Conservation (phyloP, 2,113 vertebrate species). For the Pelecanoides urinatrix region DNA sequence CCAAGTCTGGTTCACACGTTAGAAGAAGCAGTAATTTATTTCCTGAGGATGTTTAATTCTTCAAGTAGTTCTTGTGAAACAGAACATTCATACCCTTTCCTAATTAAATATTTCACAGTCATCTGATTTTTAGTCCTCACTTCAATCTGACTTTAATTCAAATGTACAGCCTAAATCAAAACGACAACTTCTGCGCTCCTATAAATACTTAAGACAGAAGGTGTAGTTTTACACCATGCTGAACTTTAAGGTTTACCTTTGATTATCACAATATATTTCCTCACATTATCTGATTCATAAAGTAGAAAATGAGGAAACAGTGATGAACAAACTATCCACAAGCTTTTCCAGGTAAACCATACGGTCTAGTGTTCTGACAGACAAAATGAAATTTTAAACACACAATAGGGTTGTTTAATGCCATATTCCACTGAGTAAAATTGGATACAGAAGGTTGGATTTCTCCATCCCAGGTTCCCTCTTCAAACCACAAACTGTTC, state of each 20-base stretch:
- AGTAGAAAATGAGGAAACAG: background rate
- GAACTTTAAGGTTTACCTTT: background rate
- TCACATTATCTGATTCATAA: background rate
- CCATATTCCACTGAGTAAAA: constrained; percentile 52
- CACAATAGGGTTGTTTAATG: constrained; percentile 31
- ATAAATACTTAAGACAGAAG: background rate
- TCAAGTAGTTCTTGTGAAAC: background rate
- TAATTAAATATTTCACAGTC: background rate
- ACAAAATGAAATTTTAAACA: constrained; percentile 50
- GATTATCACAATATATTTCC: background rate
- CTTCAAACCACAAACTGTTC: constrained; percentile 64
- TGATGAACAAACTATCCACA: background rate
- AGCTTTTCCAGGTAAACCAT: background rate
- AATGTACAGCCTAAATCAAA: background rate
- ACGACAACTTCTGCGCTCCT: background rate
- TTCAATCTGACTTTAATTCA: background rate
- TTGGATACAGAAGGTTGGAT: constrained; percentile 45
- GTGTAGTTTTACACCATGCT: background rate
- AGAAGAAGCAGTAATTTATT: background rate
- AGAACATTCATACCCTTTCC: background rate
- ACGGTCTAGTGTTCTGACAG: background rate
- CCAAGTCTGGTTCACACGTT: background rate
- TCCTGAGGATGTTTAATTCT: background rate
- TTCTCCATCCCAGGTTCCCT: constrained; percentile 49
- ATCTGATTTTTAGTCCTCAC: background rate